These are phyloP conservation scores for Solenopsis invicta DNA, from an alignment of 1,140 invertebrate species.

Conservation along the genomic window DNA sequence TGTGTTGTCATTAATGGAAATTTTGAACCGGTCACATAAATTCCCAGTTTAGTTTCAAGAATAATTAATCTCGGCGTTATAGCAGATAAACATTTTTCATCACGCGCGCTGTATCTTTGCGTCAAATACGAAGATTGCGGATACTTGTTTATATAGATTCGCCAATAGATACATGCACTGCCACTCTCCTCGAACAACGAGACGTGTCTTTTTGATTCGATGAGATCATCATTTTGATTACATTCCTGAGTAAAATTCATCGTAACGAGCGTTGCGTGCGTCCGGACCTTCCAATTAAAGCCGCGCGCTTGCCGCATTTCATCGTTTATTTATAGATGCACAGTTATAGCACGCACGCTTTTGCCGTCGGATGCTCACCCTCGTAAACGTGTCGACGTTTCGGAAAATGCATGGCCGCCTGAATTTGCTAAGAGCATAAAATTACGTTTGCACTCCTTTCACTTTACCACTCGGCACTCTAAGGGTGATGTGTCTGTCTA, in stretches of 20 bases:
- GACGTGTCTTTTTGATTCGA: conserved; percentile 52
- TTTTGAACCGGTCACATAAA: too few relatives aligned
- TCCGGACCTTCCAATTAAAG: conserved; percentile 80
- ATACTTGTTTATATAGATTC: not conserved
- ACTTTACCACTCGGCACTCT: conserved; percentile 59
- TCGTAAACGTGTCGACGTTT: conserved; percentile 78
- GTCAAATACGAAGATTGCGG: not conserved
- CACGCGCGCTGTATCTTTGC: not conserved
- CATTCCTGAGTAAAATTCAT: conserved; percentile 77
- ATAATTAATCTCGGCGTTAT: not conserved
- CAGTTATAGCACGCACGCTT: conserved; percentile 74
- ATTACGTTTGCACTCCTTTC: conserved; percentile 69
- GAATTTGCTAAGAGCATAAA: conserved; percentile 76
- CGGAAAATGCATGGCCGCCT: conserved; percentile 76
- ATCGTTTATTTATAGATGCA: conserved; percentile 77
- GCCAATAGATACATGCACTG: not conserved
- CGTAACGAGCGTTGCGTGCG: conserved; percentile 80
- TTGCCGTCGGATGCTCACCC: conserved; percentile 76
- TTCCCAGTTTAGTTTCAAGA: not conserved
- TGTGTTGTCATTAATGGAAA: not conserved
- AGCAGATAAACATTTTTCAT: not conserved
- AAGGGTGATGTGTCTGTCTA: conserved; percentile 65
- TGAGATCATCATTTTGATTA: conserved; percentile 79
- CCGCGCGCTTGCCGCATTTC: conserved; percentile 79
- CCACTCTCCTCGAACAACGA: conserved; percentile 33